Percentiles rank a stretch among this genome's conserved stretches.
Evolutionary conservation across 2,797 vertebrate genomes (phyloP).

Genomic region (Myotis daubentonii): DNA sequence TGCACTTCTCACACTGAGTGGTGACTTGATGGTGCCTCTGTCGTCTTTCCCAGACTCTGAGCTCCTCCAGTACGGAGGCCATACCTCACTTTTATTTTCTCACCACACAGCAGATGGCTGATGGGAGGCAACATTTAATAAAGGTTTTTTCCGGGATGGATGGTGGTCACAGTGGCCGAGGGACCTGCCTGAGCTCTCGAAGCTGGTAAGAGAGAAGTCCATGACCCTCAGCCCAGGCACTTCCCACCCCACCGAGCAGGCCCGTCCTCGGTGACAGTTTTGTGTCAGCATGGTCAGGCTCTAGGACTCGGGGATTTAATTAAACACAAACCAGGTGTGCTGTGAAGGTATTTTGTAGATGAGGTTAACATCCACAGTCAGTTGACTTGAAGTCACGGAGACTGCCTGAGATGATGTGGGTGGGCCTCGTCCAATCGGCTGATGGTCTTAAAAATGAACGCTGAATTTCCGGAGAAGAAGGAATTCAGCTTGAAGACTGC

Average conservation of each 20-base stretch:
- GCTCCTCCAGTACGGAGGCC: not conserved
- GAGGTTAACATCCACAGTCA: not conserved
- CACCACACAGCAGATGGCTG: fast-evolving
- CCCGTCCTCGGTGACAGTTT: not conserved
- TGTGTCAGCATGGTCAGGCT: not conserved
- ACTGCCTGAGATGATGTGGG: not conserved
- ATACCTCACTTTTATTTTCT: not conserved
- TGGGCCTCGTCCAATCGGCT: not conserved
- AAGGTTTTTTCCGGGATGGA: not conserved
- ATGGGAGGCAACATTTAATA: not conserved
- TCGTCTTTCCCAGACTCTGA: not conserved
- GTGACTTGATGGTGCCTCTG: fast-evolving
- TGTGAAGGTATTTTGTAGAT: not conserved
- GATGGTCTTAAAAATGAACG: not conserved
- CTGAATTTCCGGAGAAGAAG: not conserved
- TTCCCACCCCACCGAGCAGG: fast-evolving
- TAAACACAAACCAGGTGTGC: not conserved
- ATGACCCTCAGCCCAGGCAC: not conserved
- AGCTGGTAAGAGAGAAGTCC: not conserved
- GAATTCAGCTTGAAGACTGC: not conserved
- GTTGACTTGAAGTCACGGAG: not conserved
- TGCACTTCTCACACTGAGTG: not conserved
- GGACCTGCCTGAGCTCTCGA: not conserved
- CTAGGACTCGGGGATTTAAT: not conserved
- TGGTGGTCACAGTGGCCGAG: not conserved